These are phyloP conservation scores for Globia sparganii DNA, from an alignment of 2,888 invertebrate genomes.

Conservation along the genomic window DNA sequence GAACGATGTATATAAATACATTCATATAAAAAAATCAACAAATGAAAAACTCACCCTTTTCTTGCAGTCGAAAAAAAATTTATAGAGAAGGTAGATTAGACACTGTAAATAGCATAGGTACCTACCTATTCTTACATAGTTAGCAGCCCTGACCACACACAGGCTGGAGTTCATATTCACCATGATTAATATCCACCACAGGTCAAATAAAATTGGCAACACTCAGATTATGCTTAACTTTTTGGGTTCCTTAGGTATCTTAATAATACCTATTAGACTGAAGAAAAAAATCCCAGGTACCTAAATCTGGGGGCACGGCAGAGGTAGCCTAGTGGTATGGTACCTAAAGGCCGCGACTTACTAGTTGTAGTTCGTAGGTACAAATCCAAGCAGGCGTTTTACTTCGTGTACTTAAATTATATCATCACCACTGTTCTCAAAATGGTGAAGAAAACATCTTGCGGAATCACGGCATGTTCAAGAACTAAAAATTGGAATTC, in stretches of 20 bases:
- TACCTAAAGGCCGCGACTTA: too few relatives aligned
- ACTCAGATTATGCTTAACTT: constrained; percentile 7
- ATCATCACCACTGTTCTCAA: too few relatives aligned
- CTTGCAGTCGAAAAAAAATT: neutral
- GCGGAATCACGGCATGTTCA: too few relatives aligned
- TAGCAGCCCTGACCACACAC: neutral
- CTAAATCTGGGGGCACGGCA: neutral
- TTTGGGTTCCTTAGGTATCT: neutral
- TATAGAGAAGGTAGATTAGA: neutral
- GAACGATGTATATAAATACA: too few relatives aligned
- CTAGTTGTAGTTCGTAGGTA: too few relatives aligned
- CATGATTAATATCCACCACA: constrained; percentile 14
- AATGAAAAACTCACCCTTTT: neutral
- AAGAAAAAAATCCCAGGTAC: too few relatives aligned
- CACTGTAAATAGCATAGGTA: neutral
- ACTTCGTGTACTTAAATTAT: too few relatives aligned
- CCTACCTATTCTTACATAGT: neutral
- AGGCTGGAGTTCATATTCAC: neutral
- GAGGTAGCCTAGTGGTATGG: neutral
- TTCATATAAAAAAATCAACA: neutral
- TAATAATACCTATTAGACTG: neutral
- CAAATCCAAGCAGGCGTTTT: too few relatives aligned
- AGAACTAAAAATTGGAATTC: too few relatives aligned
- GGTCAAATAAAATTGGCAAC: constrained; percentile 17
- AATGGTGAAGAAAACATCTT: too few relatives aligned